Conservation (phyloP, 2,888 invertebrate genomes). For the Zeuzera pyrina region DNA sequence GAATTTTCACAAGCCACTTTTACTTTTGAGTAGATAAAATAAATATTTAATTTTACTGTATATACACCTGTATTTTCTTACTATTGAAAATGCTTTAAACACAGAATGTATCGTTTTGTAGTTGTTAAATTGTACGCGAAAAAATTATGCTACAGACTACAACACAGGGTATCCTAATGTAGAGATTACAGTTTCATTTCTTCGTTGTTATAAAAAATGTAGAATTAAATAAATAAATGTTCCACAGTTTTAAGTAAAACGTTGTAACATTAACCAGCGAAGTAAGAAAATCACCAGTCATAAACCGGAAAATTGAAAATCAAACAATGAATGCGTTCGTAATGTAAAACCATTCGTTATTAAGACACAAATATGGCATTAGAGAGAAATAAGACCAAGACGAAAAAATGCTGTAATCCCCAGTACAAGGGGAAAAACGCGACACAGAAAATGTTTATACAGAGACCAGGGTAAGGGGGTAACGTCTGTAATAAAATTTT, state of each 20-base stretch:
- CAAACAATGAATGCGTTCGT: constrained; percentile 56
- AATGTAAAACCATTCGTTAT: constrained; percentile 63
- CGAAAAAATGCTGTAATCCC: constrained; percentile 30
- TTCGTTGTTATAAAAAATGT: constrained; percentile 18
- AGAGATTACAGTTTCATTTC: too few species aligned
- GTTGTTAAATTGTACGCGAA: too few species aligned
- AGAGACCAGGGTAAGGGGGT: constrained; percentile 56
- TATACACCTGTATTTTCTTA: too few species aligned
- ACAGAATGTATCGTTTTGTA: too few species aligned
- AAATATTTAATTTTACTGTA: constrained; percentile 53
- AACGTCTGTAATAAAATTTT: constrained; percentile 67
- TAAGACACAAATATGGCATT: constrained; percentile 66
- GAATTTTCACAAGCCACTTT: constrained; percentile 33
- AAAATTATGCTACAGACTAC: constrained; percentile 6
- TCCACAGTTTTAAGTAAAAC: constrained; percentile 42
- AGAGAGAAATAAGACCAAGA: constrained; percentile 51
- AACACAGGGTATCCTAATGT: too few species aligned
- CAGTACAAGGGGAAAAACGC: constrained; percentile 30
- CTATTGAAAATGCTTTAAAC: too few species aligned
- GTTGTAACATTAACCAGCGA: constrained; percentile 47
- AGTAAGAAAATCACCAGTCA: constrained; percentile 50
- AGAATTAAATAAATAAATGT: constrained; percentile 30
- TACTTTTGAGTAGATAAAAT: constrained; percentile 42
- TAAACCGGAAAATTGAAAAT: constrained; percentile 59
- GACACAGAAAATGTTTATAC: constrained; percentile 61